Base-by-base conservation (phyloP, 2,797 vertebrate genomes). In the Podarcis siculus region DNA sequence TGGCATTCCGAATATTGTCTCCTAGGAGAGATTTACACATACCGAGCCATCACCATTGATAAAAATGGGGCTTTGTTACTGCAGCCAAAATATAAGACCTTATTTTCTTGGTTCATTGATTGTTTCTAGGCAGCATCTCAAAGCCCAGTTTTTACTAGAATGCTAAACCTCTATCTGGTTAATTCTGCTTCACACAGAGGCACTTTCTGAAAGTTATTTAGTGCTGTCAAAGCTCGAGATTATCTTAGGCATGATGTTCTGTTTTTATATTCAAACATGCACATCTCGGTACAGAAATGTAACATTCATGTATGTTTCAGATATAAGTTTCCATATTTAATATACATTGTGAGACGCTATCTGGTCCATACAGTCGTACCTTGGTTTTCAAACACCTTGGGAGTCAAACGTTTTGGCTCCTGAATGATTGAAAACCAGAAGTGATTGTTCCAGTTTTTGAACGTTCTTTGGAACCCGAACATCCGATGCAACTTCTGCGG, bases 21-120 rank as follows among this genome's bases (percentile, higher is more conserved):
- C 71, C 32, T 58, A 32, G 93, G 88, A 90, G 15, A 79, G 89
- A 7, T 10, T 90, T 87, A 27, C 39, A 17, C 2, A 87, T 79
- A n/a, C 21, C 85, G 32, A 86, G 23, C 7, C 9, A n/a, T 19
- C 5, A 19, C 4, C 85, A 7, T 4, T 85, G 82, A 78, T 67
- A 79, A 83, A 87, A 85, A 79, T 30, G 75, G 64, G 66, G 8
- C 61, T 17, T 1, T 86, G 21, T 89, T 88, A n/a, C 39, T 67
- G 3, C 42, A 17, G 21, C 66, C 1, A n/a, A 83, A 79, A 2
- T 10, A 23, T 66, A 1, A 12, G 32, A 39, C 39, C 0, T 2
- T 72, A 0, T 79, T 87, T 88, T 83, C 19, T 87, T 88, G 8
- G 6, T 79, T 12, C 79, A 30, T 2, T 75, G n/a, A 6, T 5